Evolutionary conservation across 1,140 invertebrate species (phyloP), one percentile per base, ranked within the genome.

Genomic region (Drosophila novamexicana): DNA sequence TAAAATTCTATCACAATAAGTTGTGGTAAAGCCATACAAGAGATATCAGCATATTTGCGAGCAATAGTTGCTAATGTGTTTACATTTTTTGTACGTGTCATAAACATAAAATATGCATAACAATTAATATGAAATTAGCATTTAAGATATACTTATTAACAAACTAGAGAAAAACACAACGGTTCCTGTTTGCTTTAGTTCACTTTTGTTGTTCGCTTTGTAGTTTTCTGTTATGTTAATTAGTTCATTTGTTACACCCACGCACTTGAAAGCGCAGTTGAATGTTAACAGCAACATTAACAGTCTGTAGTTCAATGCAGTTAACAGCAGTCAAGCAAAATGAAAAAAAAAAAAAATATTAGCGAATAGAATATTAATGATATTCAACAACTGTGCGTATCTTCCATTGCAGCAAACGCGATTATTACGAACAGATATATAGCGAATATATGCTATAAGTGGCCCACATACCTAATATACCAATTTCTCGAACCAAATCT

Each of bases 1-100:
- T 95, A 37, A 95, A 95, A 80, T 95, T 95, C 91, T 94, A 94
- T 90, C 94, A 95, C 91, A 94, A 94, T 76, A 94, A 94, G 70
- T 92, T 95, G 61, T 95, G 94, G 94, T 95, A 94, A 93, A 7
- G 22, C 2, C 39, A 52, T 16, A 12, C 3, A 14, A 22, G 40
- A 49, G 6, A 52, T 37, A 18, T 8, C 34, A 65, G 12, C 49
- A 53, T 47, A 61, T 40, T 53, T 61, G 39, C 61, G 39, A 44
- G 47, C 72, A 74, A 81, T 69, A 65, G 76, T 79, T 72, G 75
- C 67, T 64, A 68, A 50, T 34, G 32, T 14, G 37, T 37, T 62
- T 40, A 61, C 53, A 53, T 52, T 66, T 85, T 85, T 85, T 85
- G 67, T 86, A 86, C 82, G 77, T 72, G 67, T 75, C 50, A 68